Base-by-base conservation (phyloP, 2,797 vertebrate genomes). In the Rhynchotus rufescens region DNA sequence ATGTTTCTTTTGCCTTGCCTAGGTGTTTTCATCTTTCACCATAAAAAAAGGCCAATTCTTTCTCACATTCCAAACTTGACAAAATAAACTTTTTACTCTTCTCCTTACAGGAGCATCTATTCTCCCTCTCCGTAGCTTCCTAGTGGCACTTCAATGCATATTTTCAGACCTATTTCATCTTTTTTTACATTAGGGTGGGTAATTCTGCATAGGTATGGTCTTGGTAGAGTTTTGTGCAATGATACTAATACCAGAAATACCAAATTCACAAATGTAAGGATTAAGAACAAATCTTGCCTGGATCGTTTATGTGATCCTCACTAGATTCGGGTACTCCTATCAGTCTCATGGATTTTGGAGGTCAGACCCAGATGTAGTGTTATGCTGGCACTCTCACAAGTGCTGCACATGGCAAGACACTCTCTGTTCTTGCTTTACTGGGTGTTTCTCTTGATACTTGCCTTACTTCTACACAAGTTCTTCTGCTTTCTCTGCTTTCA, bases 401-500 rank as follows among this genome's bases (percentile, higher is more conserved):
- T 67, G 47, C 12, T 49, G 28, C 36, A 36, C 12, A 20, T 60
- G 17, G 62, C 40, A 83, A 72, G 25, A 72, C 60, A 8, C 10
- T 16, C 0, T 1, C 2, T 66, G 9, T 60, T 89, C 13, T 67
- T 42, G 19, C 51, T 65, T 57, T 64, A 2, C 15, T 71, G 42
- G 19, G 85, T 64, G 32, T 82, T 88, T 84, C 56, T 47, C 36
- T 76, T 84, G 25, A 40, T 69, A 28, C 28, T 20, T n/a, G 26
- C 15, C 34, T 71, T 15, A 54, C 22, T 36, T 71, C 36, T 6
- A 54, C 30, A 45, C 12, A 17, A 64, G 42, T 13, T 28, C 3
- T 82, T 84, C 79, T 80, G 15, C 22, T 86, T 75, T 88, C 49
- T 79, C 10, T 40, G 5, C 20, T 86, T 84, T 71, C 57, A 77